Evolutionary conservation across 1,140 invertebrate species (phyloP).

Genomic region (Lepidurus arcticus): DNA sequence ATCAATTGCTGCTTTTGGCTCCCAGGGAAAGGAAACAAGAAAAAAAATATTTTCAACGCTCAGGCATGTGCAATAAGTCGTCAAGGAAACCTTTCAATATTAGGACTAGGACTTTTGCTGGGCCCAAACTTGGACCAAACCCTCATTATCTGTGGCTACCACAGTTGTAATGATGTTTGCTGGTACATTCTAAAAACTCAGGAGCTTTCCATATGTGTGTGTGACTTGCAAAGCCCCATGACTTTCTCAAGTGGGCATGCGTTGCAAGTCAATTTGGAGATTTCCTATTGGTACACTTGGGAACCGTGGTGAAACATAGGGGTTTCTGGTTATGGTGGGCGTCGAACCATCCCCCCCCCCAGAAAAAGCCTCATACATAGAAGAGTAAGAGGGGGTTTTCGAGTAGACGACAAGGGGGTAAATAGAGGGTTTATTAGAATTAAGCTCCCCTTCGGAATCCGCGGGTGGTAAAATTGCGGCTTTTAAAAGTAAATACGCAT

Average conservation of each 20-base stretch:
- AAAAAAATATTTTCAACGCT: neutral
- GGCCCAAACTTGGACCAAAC: neutral
- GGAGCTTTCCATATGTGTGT: neutral
- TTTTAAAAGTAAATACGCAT: neutral
- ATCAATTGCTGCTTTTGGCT: neutral
- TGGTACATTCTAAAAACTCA: neutral
- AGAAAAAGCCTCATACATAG: neutral
- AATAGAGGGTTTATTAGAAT: conserved; percentile 19
- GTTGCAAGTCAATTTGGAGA: conserved; percentile 9
- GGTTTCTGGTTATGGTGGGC: neutral
- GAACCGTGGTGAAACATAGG: neutral
- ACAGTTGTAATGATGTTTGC: conserved; percentile 11
- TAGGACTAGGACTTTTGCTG: neutral
- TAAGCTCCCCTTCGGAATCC: neutral
- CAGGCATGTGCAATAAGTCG: neutral
- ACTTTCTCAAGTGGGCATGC: conserved; percentile 21
- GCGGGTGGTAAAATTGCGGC: neutral
- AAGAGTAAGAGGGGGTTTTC: neutral
- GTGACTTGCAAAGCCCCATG: neutral
- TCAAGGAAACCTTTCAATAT: too few relatives aligned
- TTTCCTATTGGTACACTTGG: neutral
- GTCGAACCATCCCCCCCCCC: neutral
- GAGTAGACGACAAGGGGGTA: neutral
- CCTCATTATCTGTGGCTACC: neutral
- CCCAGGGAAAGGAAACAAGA: neutral